Conservation (phyloP, 2,888 invertebrate species). For the Philereme vetulata region DNA sequence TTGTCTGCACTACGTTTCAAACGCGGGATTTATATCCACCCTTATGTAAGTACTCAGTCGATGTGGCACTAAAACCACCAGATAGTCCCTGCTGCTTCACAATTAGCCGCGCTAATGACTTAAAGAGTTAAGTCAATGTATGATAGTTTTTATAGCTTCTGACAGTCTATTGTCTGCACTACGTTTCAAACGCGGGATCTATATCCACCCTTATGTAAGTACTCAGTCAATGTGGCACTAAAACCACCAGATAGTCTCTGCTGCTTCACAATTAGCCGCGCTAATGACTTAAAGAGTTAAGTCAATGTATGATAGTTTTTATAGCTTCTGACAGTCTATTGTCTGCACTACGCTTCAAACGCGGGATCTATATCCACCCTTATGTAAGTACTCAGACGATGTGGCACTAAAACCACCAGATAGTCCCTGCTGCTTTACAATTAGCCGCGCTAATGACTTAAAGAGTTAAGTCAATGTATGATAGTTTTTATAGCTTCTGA, state of each 20-base stretch:
- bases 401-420: slow-evolving; percentile 43
- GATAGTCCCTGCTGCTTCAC: slow-evolving; percentile 49
- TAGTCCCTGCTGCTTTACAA: slow-evolving; percentile 53
- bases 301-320: too few relatives aligned
- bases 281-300: slow-evolving; percentile 54
- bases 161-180: background rate
- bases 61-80: slow-evolving; percentile 42
- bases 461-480: too few relatives aligned
- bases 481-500: too few relatives aligned
- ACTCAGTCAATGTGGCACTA: slow-evolving; percentile 38
- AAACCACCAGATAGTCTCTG: slow-evolving; percentile 41
- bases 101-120: slow-evolving; percentile 59
- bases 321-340: too few relatives aligned
- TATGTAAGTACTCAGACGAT: slow-evolving; percentile 21
- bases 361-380: slow-evolving; percentile 23
- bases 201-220: slow-evolving; percentile 17
- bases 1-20: slow-evolving; percentile 9
- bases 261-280: slow-evolving; percentile 58
- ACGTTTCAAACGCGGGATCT: slow-evolving; percentile 17
- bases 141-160: too few relatives aligned
- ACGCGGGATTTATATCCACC: slow-evolving; percentile 18
- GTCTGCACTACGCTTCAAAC: slow-evolving; percentile 8
- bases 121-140: slow-evolving; percentile 40
- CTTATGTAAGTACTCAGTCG: slow-evolving; percentile 23
- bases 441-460: slow-evolving; percentile 56